Base-by-base conservation (phyloP, 2,113 vertebrate genomes). In the Leptosomus discolor region DNA sequence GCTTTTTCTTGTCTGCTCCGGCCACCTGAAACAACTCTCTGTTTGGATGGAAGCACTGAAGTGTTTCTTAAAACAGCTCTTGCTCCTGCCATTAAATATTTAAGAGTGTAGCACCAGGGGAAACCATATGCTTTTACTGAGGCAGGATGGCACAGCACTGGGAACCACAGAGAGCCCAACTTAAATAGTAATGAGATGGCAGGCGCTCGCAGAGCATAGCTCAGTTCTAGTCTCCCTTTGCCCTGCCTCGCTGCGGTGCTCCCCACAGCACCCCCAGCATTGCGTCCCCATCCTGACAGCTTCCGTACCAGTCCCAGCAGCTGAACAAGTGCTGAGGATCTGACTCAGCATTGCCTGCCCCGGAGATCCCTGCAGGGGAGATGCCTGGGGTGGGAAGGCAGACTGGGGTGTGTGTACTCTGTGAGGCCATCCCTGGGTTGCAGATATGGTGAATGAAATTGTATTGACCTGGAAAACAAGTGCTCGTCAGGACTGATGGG, bases 81-180 rank as follows among this genome's bases (percentile, higher is more conserved):
- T 92, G 75, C 88, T 86, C 76, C 76, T 81, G 64, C 48, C 64
- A 81, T 97, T 81, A 95, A 97, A 84, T 56, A 95, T 94, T 93
- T 83, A 88, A 76, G 67, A 73, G 56, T 68, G 69, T 23, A 67
- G 64, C 48, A 78, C 60, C 1, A 1, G 60, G 85, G 74, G 50
- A 85, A 90, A 60, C 58, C 82, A 37, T 1, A 6, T 6, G 15
- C 68, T 91, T 94, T 93, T 83, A 48, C 63, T 1, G 5, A 77
- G 68, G 92, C 88, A 83, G 82, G 58, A 71, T 32, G 50, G 88
- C 75, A 34, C 75, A 77, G 90, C 1, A 15, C 65, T 83, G 79
- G 85, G 87, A 85, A 48, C n/a, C 88, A 73, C 2, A 0, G 53
- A 20, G 70, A 92, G 77, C 67, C 74, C 2, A 1, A n/a, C 63